Conservation (phyloP, 2,113 vertebrate genomes). For the Phrynosoma blainvillii region DNA sequence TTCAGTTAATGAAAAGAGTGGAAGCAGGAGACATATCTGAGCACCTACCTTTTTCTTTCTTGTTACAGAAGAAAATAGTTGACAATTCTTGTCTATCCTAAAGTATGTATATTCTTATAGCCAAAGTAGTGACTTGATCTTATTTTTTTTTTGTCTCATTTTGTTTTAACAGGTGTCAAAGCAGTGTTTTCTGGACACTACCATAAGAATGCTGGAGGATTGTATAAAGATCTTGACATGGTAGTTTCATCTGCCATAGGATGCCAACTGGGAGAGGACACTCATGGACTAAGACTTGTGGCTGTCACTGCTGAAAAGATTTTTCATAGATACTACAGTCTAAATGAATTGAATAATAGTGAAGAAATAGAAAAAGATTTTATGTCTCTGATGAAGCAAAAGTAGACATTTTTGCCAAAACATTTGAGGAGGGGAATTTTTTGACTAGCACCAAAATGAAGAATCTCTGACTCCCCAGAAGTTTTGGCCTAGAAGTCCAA, state of each 20-base stretch:
- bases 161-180: slow-evolving; percentile 81
- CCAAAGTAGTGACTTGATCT: not conserved
- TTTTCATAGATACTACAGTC: slow-evolving; percentile 87
- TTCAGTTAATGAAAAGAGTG: not conserved
- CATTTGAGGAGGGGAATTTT: too few species aligned
- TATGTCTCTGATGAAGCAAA: slow-evolving; percentile 70
- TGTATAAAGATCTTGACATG: slow-evolving; percentile 87
- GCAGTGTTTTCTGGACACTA: slow-evolving; percentile 96
- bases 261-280: slow-evolving; percentile 90
- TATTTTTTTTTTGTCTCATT: not conserved
- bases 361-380: slow-evolving; percentile 83
- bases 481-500: not conserved
- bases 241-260: slow-evolving; percentile 96
- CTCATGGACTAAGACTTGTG: slow-evolving; percentile 89
- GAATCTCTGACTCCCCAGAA: not conserved
- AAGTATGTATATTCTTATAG: not conserved
- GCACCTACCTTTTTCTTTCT: not conserved
- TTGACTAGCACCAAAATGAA: not conserved
- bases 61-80: not conserved
- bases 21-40: not conserved
- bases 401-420: slow-evolving; percentile 42
- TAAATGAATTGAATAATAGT: slow-evolving; percentile 80
- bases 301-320: slow-evolving; percentile 85
- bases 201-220: slow-evolving; percentile 91
- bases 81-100: too few species aligned